These are phyloP conservation scores for Dolichopus griseipennis DNA, from an alignment of 2,888 invertebrate genomes.

Conservation along the genomic window DNA sequence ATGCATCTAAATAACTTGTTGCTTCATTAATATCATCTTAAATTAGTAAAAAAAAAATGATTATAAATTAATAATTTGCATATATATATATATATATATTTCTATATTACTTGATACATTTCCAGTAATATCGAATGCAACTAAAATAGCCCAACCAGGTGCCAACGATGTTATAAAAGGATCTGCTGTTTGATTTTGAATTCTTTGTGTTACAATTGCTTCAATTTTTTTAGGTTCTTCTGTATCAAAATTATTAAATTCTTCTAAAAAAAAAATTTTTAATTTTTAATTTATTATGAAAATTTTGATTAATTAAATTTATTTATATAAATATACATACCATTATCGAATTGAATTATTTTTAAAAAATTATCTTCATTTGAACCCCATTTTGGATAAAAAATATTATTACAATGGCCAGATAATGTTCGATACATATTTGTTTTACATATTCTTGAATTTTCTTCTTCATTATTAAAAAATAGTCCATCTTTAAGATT, in stretches of 20 bases:
- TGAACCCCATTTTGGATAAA: slow-evolving; percentile 75
- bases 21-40: slow-evolving; percentile 75
- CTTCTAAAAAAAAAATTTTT: slow-evolving; percentile 45
- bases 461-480: not conserved
- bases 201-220: not conserved
- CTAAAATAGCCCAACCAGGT: slow-evolving; percentile 70
- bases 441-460: slow-evolving; percentile 53
- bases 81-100: no score
- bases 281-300: not conserved
- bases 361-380: slow-evolving; percentile 69
- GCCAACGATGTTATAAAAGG: slow-evolving; percentile 68
- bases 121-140: slow-evolving; percentile 59
- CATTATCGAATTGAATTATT: slow-evolving; percentile 61
- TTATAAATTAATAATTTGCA: no score
- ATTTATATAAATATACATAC: slow-evolving; percentile 44
- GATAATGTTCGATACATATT: slow-evolving; percentile 73
- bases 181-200: slow-evolving; percentile 15
- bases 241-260: slow-evolving; percentile 49
- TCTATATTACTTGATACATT: not conserved
- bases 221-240: slow-evolving; percentile 45
- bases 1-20: slow-evolving; percentile 74
- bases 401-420: slow-evolving; percentile 82
- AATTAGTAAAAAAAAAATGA: not conserved
- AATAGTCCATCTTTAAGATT: not conserved
- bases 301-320: no score